phyloP scores from a whole-genome alignment of 2,888 invertebrate genomes.

The Venustoraphidia nigricollis region DNA sequence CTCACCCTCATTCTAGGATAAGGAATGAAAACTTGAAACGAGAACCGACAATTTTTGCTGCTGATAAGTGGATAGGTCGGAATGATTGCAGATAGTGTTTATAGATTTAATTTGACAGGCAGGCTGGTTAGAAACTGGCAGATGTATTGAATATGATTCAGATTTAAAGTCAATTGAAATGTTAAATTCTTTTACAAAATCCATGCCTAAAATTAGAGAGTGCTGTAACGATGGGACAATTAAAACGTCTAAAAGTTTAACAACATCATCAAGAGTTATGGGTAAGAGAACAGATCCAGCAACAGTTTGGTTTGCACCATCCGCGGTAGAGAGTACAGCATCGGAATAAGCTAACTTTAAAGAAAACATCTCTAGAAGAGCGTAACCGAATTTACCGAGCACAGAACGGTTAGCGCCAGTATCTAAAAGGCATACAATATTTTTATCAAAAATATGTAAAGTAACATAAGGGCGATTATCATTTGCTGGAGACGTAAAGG shows the following conservation, averaged over 20 bases:
- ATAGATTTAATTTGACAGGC: too few species aligned
- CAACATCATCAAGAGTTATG: constrained; percentile 4
- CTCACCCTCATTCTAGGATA: too few species aligned
- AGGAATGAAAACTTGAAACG: too few species aligned
- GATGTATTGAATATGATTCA: too few species aligned
- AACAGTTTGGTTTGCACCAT: constrained; percentile 6
- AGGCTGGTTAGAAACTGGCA: too few species aligned
- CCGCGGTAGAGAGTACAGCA: constrained; percentile 6
- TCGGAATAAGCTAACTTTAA: background rate
- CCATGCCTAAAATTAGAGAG: constrained; percentile 7
- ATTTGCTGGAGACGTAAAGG: too few species aligned
- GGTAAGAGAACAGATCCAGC: constrained; percentile 6
- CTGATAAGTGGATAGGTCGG: background rate
- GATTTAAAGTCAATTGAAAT: background rate
- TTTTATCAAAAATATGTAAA: too few species aligned
- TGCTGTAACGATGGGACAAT: constrained; percentile 7
- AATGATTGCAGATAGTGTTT: background rate
- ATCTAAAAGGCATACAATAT: too few species aligned
- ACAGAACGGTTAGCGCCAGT: too few species aligned
- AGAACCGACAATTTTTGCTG: background rate
- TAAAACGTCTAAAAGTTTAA: constrained; percentile 5
- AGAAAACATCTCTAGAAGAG: constrained; percentile 1
- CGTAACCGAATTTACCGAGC: constrained; percentile 4
- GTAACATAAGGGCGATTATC: too few species aligned
- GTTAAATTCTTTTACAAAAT: constrained; percentile 5